These are phyloP conservation scores for Cisticola juncidis DNA, from an alignment of 2,113 vertebrate species.

Conservation along the genomic window DNA sequence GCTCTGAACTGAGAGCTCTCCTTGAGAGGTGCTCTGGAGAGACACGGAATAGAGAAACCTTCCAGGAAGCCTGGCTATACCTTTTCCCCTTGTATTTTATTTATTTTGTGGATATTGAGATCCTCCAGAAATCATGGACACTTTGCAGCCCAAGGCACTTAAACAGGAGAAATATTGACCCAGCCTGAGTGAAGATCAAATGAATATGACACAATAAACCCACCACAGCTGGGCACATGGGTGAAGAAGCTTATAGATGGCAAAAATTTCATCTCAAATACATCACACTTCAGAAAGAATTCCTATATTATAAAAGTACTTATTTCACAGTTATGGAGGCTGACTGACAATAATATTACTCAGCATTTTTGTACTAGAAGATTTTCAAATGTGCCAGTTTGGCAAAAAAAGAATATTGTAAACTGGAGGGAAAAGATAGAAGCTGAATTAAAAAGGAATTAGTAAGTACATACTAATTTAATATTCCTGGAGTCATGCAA, in stretches of 20 bases:
- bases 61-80: background rate
- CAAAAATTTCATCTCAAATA: background rate
- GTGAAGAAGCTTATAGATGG: background rate
- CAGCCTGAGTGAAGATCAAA: background rate
- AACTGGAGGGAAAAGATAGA: background rate
- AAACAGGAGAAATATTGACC: background rate
- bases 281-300: background rate
- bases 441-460: background rate
- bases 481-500: background rate
- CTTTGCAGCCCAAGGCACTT: background rate
- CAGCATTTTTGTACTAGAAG: background rate
- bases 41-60: background rate
- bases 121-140: background rate
- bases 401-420: background rate
- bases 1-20: background rate
- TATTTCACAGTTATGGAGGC: background rate
- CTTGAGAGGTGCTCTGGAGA: background rate
- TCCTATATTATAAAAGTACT: fast-evolving
- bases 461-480: background rate
- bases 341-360: background rate
- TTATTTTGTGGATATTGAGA: background rate
- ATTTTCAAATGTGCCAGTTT: background rate
- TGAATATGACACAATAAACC: background rate
- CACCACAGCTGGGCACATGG: background rate
- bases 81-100: background rate